Evolutionary conservation across 1,140 invertebrate genomes (phyloP).

Genomic region (Drosophila lacertosa): DNA sequence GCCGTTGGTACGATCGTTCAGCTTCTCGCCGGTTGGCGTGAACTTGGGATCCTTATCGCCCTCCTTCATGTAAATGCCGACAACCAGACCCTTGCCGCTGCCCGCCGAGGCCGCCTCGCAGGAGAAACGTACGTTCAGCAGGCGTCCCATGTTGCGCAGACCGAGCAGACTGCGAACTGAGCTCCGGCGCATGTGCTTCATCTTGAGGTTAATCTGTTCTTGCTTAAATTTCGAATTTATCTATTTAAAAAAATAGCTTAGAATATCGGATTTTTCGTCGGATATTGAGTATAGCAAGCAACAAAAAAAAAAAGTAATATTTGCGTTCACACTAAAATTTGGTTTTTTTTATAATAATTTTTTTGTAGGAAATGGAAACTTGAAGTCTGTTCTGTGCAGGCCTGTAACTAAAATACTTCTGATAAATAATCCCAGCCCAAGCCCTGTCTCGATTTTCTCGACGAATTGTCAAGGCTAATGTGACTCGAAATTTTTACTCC

Average conservation of each 20-base stretch:
- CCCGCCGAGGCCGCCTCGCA: conserved; percentile 6
- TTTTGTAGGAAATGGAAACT: background rate
- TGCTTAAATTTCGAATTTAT: conserved; percentile 9
- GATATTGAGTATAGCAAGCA: background rate
- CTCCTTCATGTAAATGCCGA: conserved; percentile 78
- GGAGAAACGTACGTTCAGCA: background rate
- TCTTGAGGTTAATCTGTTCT: conserved; percentile 14
- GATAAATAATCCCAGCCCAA: background rate
- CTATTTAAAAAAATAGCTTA: background rate
- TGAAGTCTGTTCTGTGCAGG: conserved; percentile 23
- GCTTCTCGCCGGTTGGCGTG: conserved; percentile 59
- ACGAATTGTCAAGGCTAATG: conserved; percentile 11
- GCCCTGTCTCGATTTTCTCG: background rate
- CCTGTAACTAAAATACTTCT: conserved; percentile 35
- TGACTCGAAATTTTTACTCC: background rate
- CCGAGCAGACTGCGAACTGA: background rate
- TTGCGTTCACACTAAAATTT: conserved; percentile 8
- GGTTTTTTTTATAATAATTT: conserved; percentile 1
- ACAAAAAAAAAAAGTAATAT: background rate
- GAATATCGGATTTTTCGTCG: no score
- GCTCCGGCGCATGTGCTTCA: conserved; percentile 35
- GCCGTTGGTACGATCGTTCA: conserved; percentile 65
- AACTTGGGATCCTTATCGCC: conserved; percentile 66
- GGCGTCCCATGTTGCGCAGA: background rate
- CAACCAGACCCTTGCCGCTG: conserved; percentile 62